phyloP scores from a whole-genome alignment of 2,888 invertebrate species.

The Rhynchonema sp. region DNA sequence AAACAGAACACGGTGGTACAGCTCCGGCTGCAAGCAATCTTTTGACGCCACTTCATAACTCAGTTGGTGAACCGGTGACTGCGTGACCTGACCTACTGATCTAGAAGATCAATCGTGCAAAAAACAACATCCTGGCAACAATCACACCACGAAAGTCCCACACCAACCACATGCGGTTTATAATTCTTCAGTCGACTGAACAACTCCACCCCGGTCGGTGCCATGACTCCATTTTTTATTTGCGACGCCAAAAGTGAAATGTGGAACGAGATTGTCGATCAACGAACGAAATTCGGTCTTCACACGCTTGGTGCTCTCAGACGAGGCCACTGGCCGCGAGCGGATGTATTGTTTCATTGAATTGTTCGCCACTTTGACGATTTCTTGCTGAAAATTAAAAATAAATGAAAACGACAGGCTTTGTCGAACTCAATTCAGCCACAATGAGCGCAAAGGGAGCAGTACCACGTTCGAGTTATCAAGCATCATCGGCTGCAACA shows the following conservation, averaged over 20 bases:
- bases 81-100: too few relatives aligned
- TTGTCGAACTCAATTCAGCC: not conserved
- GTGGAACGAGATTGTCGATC: not conserved
- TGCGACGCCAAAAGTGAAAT: conserved; percentile 13
- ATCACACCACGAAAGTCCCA: not conserved
- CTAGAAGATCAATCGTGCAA: too few relatives aligned
- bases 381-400: too few relatives aligned
- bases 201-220: conserved; percentile 38
- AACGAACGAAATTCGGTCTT: conserved; percentile 38
- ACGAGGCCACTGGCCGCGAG: conserved; percentile 68
- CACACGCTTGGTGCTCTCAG: conserved; percentile 64
- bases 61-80: not conserved
- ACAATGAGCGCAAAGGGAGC: not conserved
- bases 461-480: conserved; percentile 33
- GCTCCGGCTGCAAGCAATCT: too few relatives aligned
- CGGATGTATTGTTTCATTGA: conserved; percentile 73
- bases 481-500: not conserved
- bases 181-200: conserved; percentile 51
- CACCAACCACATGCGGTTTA: conserved; percentile 48
- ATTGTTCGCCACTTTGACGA: conserved; percentile 55
- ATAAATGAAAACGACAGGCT: too few relatives aligned
- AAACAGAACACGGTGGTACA: too few relatives aligned
- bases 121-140: too few relatives aligned
- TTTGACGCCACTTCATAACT: not conserved
- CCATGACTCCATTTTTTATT: too few relatives aligned